A percentile compares a stretch with the other conserved stretches of the same genome.
Evolutionary conservation across 2,113 vertebrate genomes (phyloP).

Genomic region (Chloebia gouldiae): DNA sequence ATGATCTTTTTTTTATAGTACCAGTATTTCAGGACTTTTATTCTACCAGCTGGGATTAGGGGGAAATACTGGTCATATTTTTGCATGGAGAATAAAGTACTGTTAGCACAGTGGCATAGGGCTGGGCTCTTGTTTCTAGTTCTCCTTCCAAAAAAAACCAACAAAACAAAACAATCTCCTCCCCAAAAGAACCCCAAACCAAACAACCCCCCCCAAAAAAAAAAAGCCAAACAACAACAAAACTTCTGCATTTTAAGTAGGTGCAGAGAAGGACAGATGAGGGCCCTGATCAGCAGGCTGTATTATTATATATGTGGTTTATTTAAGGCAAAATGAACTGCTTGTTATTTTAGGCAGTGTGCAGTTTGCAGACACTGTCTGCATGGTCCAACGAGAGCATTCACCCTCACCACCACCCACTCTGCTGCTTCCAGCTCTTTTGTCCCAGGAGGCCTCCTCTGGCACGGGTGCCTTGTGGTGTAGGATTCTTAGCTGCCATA

Average conservation of each 20-base stretch:
- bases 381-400: fast-evolving
- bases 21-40: background rate
- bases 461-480: background rate
- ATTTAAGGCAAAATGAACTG: background rate
- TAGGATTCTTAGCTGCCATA: background rate
- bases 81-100: background rate
- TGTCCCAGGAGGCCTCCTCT: background rate
- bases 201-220: too few species aligned
- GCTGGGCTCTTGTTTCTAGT: background rate
- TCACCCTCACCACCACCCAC: background rate
- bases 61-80: background rate
- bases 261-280: background rate
- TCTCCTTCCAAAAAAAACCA: background rate
- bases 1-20: background rate
- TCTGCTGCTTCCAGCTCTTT: background rate
- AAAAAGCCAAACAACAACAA: background rate
- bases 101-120: background rate
- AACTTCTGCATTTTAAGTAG: background rate
- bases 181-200: background rate
- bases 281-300: background rate
- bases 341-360: background rate
- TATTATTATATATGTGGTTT: background rate
- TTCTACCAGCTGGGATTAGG: background rate
- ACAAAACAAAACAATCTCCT: background rate
- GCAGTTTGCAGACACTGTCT: background rate